These are phyloP conservation scores for Syngnathus scovelli DNA, from an alignment of 2,113 vertebrate genomes.

Conservation along the genomic window DNA sequence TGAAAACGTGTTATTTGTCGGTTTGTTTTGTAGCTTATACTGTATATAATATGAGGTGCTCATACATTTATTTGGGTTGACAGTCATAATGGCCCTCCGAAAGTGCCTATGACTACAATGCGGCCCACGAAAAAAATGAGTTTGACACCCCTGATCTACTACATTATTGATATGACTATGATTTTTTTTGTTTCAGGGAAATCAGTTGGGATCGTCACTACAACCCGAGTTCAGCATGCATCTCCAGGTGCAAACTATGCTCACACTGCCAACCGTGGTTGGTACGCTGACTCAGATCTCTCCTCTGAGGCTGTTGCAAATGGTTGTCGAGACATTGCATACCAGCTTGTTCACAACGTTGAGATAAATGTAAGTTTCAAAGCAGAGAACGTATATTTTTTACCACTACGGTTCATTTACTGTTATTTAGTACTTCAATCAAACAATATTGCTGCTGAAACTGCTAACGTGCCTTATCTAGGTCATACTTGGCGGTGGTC, in stretches of 20 bases:
- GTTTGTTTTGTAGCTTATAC: too few species aligned
- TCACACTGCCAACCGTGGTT: constrained; percentile 63
- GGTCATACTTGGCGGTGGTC: constrained; percentile 79
- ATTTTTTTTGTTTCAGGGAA: constrained; percentile 60
- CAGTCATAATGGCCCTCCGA: too few species aligned
- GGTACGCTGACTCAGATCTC: constrained; percentile 71
- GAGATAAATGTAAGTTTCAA: constrained; percentile 72
- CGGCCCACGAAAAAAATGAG: too few species aligned
- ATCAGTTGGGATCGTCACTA: constrained; percentile 76
- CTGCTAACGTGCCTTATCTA: constrained; percentile 29
- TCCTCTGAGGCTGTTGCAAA: constrained; percentile 17
- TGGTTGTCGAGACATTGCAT: constrained; percentile 72
- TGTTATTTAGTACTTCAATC: neutral
- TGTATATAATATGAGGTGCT: too few species aligned
- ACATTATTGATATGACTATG: neutral
- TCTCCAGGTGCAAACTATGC: constrained; percentile 71
- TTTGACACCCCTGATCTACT: too few species aligned
- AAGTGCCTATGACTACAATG: too few species aligned
- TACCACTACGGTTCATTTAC: neutral
- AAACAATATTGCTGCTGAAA: neutral
- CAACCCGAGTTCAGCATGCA: constrained; percentile 76
- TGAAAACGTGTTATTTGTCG: too few species aligned
- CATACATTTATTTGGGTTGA: too few species aligned
- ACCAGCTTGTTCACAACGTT: constrained; percentile 71
- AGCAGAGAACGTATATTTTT: neutral